Evolutionary conservation across 35 echinoderm and acorn worm genomes (phyloP).

Genomic region (Apostichopus japonicus): DNA sequence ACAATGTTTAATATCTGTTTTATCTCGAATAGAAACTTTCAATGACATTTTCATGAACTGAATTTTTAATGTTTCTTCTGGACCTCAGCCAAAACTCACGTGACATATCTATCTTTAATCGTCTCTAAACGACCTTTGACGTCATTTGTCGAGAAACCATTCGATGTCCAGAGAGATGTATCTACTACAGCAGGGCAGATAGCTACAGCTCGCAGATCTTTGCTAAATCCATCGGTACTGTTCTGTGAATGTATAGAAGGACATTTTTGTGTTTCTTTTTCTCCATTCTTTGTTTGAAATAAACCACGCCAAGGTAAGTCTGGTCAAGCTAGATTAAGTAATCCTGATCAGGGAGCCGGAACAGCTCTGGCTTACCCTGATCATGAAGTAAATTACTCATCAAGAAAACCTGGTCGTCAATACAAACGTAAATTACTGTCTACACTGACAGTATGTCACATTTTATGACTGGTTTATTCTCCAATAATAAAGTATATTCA

Average conservation of each 20-base stretch:
- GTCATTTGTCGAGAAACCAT: constrained; percentile 12
- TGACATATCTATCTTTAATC: constrained; percentile 6
- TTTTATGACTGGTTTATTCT: no score
- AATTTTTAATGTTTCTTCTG: no score
- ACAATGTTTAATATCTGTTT: no score
- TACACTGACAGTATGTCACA: no score
- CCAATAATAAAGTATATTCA: no score
- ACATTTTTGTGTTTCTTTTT: neutral
- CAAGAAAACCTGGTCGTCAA: no score
- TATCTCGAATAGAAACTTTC: no score
- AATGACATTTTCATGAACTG: no score
- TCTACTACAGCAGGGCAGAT: neutral
- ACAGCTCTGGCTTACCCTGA: no score
- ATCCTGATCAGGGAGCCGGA: no score
- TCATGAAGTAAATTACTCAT: no score
- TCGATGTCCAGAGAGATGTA: neutral
- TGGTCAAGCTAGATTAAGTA: neutral
- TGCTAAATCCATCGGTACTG: constrained; percentile 26
- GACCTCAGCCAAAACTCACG: neutral
- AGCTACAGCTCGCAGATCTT: neutral
- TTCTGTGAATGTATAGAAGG: neutral
- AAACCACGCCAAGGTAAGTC: neutral
- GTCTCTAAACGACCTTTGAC: neutral
- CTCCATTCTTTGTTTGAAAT: neutral
- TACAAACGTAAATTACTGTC: no score